Evolutionary conservation across 2,113 vertebrate genomes (phyloP).

Genomic region (Pachycephala philippinensis): DNA sequence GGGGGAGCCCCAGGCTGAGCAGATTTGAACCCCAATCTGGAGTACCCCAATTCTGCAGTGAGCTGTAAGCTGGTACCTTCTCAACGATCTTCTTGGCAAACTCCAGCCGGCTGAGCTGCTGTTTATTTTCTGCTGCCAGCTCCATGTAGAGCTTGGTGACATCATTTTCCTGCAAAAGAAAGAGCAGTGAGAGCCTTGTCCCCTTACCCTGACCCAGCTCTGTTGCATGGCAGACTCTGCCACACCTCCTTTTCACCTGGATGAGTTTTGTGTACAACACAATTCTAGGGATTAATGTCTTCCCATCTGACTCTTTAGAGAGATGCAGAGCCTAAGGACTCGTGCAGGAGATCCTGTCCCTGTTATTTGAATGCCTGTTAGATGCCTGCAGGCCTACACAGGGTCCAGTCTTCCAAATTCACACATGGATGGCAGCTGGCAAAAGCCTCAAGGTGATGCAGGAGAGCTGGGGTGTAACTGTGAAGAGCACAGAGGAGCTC

Average conservation of each 20-base stretch:
- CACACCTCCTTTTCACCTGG: neutral
- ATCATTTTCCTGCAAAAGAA: conserved; percentile 79
- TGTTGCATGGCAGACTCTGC: neutral
- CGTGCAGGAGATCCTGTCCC: neutral
- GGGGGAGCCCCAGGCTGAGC: neutral
- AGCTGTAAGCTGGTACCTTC: conserved; percentile 73
- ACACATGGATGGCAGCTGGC: neutral
- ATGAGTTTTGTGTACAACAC: neutral
- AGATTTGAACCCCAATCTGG: neutral
- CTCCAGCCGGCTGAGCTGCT: conserved; percentile 83
- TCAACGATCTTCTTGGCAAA: conserved; percentile 79
- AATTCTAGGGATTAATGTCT: neutral
- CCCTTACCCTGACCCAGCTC: neutral
- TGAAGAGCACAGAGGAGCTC: neutral
- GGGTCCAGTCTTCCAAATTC: neutral
- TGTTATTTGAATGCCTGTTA: neutral
- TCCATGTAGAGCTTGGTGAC: conserved; percentile 78
- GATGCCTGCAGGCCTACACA: neutral
- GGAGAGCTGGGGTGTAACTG: neutral
- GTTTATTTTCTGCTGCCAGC: conserved; percentile 74
- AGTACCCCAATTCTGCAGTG: neutral
- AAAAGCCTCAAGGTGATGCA: neutral
- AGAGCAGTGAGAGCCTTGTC: neutral
- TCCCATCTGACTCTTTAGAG: neutral
- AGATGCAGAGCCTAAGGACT: neutral